Percentiles rank a stretch among this genome's conserved stretches.
These are phyloP conservation scores for Pluvianellus socialis DNA, from an alignment of 2,113 vertebrate genomes.

Conservation along the genomic window DNA sequence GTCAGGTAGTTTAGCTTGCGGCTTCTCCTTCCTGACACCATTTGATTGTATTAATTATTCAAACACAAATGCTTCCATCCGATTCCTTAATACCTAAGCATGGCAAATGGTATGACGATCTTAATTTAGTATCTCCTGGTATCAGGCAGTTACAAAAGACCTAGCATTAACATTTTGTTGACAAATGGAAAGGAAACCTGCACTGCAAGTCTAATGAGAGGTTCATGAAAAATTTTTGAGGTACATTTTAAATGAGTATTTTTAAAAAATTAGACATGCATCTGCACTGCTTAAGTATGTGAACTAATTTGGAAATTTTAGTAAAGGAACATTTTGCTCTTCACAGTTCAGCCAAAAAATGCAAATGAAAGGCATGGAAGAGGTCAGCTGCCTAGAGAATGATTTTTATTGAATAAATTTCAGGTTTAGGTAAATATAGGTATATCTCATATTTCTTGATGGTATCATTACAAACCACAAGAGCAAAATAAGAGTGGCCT, in stretches of 20 bases:
- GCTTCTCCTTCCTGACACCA: background rate
- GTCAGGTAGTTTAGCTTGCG: background rate
- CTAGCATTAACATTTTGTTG: background rate
- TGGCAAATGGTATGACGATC: background rate
- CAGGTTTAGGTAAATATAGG: background rate
- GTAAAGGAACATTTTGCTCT: background rate
- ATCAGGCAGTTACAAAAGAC: background rate
- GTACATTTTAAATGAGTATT: background rate
- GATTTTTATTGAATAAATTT: background rate
- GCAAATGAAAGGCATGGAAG: background rate
- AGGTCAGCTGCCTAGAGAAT: background rate
- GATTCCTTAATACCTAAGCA: background rate
- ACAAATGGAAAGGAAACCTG: background rate
- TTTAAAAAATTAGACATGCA: background rate
- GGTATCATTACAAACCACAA: background rate
- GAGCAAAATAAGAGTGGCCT: background rate
- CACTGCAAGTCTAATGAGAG: background rate
- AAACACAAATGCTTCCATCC: background rate
- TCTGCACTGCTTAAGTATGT: background rate
- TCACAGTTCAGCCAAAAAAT: background rate
- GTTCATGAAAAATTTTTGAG: background rate
- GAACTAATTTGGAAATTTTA: background rate
- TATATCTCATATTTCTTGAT: background rate
- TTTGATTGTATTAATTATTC: constrained; percentile 38
- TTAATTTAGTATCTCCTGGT: background rate